Conservation (phyloP, 2,888 invertebrate species). For the Latrodectus elegans region DNA sequence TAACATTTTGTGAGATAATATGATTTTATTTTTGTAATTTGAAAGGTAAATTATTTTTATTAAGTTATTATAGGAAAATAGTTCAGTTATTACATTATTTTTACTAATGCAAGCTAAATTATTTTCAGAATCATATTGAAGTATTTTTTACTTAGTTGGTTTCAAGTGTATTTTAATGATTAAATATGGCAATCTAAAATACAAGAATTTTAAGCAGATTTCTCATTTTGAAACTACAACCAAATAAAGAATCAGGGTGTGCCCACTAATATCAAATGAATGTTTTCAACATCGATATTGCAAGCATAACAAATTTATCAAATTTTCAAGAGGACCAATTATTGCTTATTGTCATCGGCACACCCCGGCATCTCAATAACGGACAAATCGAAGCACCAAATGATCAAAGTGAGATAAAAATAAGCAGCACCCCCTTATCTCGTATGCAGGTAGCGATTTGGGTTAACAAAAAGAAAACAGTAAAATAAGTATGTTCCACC, state of each 20-base stretch:
- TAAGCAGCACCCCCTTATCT: slow-evolving; percentile 50
- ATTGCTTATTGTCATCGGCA: slow-evolving; percentile 58
- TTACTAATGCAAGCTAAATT: too few species aligned
- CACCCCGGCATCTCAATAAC: slow-evolving; percentile 57
- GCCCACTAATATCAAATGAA: slow-evolving; percentile 18
- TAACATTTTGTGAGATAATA: too few species aligned
- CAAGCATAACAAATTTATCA: slow-evolving; percentile 59
- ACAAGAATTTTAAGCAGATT: not conserved
- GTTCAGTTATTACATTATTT: too few species aligned
- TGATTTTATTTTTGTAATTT: too few species aligned
- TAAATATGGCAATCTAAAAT: too few species aligned
- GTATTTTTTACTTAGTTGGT: too few species aligned
- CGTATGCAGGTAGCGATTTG: slow-evolving; percentile 57
- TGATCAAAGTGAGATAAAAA: slow-evolving; percentile 17
- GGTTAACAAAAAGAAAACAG: slow-evolving; percentile 49
- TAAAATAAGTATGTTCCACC: slow-evolving; percentile 26
- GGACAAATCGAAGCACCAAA: slow-evolving; percentile 33
- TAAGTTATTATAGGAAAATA: too few species aligned
- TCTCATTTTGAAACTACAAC: slow-evolving; percentile 30
- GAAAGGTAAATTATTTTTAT: too few species aligned
- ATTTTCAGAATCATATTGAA: too few species aligned
- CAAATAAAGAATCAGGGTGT: slow-evolving; percentile 24
- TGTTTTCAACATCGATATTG: slow-evolving; percentile 23
- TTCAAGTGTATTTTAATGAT: too few species aligned
- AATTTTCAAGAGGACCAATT: slow-evolving; percentile 46